Percentiles rank a stretch among this genome's conserved stretches.
Conservation (phyloP, 2,797 vertebrate genomes). For the Allobates femoralis region DNA sequence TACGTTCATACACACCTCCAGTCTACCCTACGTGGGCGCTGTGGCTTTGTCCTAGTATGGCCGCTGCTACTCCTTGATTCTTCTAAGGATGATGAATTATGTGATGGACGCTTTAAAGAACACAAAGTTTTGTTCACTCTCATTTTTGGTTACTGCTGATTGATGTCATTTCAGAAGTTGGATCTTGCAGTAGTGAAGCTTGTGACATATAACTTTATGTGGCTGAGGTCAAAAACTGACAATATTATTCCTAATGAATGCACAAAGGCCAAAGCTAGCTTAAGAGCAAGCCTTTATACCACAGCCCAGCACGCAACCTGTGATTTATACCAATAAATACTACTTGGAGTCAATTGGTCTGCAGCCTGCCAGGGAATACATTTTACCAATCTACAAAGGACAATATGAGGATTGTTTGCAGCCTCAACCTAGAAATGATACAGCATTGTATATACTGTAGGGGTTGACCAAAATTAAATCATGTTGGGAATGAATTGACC, state of each 20-base stretch:
- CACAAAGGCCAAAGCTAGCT: conserved; percentile 65
- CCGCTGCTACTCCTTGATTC: conserved; percentile 66
- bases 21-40: conserved; percentile 65
- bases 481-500: background rate
- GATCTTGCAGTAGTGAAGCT: conserved; percentile 64
- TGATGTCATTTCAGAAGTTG: conserved; percentile 67
- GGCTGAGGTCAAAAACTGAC: conserved; percentile 66
- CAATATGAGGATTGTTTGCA: conserved; percentile 64
- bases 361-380: conserved; percentile 64
- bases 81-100: conserved; percentile 71
- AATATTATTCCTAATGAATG: conserved; percentile 66
- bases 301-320: conserved; percentile 65
- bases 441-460: background rate
- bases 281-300: conserved; percentile 68
- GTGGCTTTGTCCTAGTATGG: conserved; percentile 62
- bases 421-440: background rate
- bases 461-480: background rate
- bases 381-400: conserved; percentile 67
- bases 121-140: conserved; percentile 64
- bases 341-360: conserved; percentile 65
- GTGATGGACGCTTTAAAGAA: conserved; percentile 70
- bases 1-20: conserved; percentile 68
- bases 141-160: conserved; percentile 66
- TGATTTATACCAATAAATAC: conserved; percentile 72
- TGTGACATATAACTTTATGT: conserved; percentile 67